phyloP scores from a whole-genome alignment of 2,888 invertebrate species.

The Pseudolycoriella hygida region DNA sequence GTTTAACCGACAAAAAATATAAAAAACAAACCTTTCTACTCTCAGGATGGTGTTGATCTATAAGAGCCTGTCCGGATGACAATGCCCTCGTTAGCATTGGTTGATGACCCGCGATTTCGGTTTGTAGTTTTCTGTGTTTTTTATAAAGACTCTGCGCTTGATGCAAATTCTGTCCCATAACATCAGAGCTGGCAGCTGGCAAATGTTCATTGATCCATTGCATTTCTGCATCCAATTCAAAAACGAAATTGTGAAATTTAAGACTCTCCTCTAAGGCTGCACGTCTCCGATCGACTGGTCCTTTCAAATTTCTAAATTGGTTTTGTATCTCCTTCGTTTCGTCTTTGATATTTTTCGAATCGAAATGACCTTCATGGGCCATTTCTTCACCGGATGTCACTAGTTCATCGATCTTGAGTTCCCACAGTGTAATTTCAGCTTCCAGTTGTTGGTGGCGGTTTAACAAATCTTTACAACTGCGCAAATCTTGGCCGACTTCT shows the following conservation, averaged over 20 bases:
- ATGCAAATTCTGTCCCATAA: slow-evolving; percentile 68
- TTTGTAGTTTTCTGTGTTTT: slow-evolving; percentile 84
- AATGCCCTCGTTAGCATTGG: slow-evolving; percentile 71
- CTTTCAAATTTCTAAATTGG: slow-evolving; percentile 49
- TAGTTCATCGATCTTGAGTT: slow-evolving; percentile 60
- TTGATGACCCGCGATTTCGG: slow-evolving; percentile 74
- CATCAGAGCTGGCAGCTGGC: slow-evolving; percentile 58
- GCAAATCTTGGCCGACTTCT: slow-evolving; percentile 73
- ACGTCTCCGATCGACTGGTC: slow-evolving; percentile 51
- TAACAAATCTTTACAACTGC: slow-evolving; percentile 79
- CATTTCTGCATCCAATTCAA: slow-evolving; percentile 80
- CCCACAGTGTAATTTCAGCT: slow-evolving; percentile 69
- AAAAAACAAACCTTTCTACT: slow-evolving; percentile 37
- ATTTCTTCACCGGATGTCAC: slow-evolving; percentile 71
- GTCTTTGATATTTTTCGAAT: slow-evolving; percentile 67
- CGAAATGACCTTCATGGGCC: slow-evolving; percentile 89
- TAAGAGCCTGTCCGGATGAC: slow-evolving; percentile 55
- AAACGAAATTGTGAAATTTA: slow-evolving; percentile 77
- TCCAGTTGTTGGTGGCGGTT: slow-evolving; percentile 81
- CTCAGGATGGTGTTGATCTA: slow-evolving; percentile 65
- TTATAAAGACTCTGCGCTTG: slow-evolving; percentile 84
- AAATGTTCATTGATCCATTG: slow-evolving; percentile 90
- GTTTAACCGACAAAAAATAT: slow-evolving; percentile 16
- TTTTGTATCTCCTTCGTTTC: slow-evolving; percentile 58
- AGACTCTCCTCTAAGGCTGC: slow-evolving; percentile 69